A percentile compares a stretch with the other conserved stretches of the same genome.
Evolutionary conservation across 2,113 vertebrate genomes (phyloP).

Genomic region (Parotia lawesii): DNA sequence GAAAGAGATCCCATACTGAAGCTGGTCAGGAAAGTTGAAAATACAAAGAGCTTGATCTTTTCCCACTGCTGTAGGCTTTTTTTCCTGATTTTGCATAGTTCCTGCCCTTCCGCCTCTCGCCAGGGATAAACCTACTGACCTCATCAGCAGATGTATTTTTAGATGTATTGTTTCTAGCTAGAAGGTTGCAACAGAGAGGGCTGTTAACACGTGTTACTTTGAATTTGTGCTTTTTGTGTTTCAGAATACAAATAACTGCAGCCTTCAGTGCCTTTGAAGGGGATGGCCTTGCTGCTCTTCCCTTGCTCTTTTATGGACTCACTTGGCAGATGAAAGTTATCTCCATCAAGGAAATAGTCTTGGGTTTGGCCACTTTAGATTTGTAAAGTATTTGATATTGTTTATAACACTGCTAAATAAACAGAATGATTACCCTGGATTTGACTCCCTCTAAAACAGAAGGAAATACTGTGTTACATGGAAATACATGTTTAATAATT

Average conservation of each 20-base stretch:
- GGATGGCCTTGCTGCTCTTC: not conserved
- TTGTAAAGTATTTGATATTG: not conserved
- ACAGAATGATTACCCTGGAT: not conserved
- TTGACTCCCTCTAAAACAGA: not conserved
- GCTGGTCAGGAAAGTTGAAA: slow-evolving; percentile 1
- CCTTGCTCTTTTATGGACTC: not conserved
- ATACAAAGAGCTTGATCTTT: not conserved
- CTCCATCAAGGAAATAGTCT: not conserved
- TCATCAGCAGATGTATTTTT: slow-evolving; percentile 59
- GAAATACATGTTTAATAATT: not conserved
- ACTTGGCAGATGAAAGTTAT: not conserved
- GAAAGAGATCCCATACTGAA: not conserved
- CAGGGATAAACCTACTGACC: slow-evolving; percentile 16
- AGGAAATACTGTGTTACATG: not conserved
- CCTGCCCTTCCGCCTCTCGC: not conserved
- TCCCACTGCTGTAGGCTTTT: not conserved
- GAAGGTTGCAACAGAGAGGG: not conserved
- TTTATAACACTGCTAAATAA: not conserved
- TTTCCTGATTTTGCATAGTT: not conserved
- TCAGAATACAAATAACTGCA: not conserved
- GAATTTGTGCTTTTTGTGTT: not conserved
- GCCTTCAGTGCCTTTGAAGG: not conserved
- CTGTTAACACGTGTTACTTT: not conserved
- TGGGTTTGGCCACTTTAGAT: not conserved
- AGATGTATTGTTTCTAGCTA: slow-evolving; percentile 30